Conservation (phyloP, 2,797 vertebrate genomes). For the Sebastes melanostomus region DNA sequence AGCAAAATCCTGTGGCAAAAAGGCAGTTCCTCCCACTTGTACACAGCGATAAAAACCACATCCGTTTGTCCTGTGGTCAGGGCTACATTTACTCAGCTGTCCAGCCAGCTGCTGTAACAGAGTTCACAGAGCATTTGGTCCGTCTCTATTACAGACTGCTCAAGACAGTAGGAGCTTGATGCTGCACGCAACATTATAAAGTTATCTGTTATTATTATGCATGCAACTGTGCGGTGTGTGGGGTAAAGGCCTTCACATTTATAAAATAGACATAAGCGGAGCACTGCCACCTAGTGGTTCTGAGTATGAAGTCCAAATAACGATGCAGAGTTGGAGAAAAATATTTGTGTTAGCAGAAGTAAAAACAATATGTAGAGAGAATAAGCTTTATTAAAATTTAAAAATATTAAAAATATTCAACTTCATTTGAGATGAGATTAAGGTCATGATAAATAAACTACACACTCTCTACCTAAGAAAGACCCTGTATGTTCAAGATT, state of each 20-base stretch:
- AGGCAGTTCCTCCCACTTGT: neutral
- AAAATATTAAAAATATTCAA: constrained; percentile 37
- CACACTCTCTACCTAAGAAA: neutral
- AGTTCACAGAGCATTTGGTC: neutral
- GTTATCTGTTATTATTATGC: neutral
- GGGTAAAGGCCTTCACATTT: neutral
- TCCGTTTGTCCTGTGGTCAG: constrained; percentile 42
- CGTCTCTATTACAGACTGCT: neutral
- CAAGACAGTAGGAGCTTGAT: neutral
- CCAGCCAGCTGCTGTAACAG: constrained; percentile 15
- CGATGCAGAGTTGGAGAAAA: neutral
- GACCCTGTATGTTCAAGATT: neutral
- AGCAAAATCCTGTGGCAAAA: neutral
- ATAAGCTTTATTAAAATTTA: constrained; percentile 54
- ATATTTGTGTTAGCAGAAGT: neutral
- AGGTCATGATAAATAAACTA: neutral
- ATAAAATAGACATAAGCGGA: neutral
- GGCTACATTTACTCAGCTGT: constrained; percentile 52
- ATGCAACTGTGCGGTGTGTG: neutral
- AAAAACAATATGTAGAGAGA: neutral
- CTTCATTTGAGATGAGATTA: constrained; percentile 3
- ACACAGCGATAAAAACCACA: constrained; percentile 30
- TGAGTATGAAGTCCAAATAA: neutral
- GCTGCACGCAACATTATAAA: neutral
- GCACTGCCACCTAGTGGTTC: constrained; percentile 64